A percentile compares a stretch with the other conserved stretches of the same genome.
phyloP scores from a whole-genome alignment of 2,888 invertebrate genomes.

The Malthinus flaveolus region DNA sequence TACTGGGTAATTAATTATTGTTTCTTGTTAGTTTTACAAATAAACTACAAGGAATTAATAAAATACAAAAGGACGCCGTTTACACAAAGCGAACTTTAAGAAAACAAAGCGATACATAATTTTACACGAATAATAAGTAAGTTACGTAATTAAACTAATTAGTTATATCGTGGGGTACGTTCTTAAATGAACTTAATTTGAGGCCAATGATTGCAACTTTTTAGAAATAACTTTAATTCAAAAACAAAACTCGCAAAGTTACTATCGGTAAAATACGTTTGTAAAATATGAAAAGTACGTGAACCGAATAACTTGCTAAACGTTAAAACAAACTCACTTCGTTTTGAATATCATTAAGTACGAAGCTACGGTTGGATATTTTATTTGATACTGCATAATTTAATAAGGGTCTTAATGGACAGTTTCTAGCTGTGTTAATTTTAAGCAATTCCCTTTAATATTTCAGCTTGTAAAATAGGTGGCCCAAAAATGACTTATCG shows the following conservation, averaged over 20 bases:
- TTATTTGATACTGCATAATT: too few species aligned
- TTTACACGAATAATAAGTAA: not conserved
- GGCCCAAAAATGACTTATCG: too few species aligned
- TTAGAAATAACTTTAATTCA: too few species aligned
- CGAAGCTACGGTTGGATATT: too few species aligned
- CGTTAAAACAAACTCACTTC: slow-evolving; percentile 1
- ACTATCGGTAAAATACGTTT: slow-evolving; percentile 1
- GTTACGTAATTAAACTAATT: not conserved
- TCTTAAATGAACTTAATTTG: too few species aligned
- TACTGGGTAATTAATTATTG: slow-evolving; percentile 12
- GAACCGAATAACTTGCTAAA: slow-evolving; percentile 3
- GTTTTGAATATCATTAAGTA: not conserved
- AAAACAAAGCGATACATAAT: slow-evolving; percentile 1
- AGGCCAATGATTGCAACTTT: too few species aligned
- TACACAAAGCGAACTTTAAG: slow-evolving; percentile 1
- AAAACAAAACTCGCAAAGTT: too few species aligned
- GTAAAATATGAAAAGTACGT: slow-evolving; percentile 13
- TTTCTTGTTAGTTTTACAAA: slow-evolving; percentile 9
- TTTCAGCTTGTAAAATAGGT: too few species aligned
- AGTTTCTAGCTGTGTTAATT: too few species aligned
- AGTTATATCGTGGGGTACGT: too few species aligned
- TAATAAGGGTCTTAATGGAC: too few species aligned
- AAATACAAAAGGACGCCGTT: not conserved
- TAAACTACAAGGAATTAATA: not conserved
- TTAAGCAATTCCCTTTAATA: too few species aligned